Evolutionary conservation across 1,140 invertebrate genomes (phyloP), one percentile per base, ranked within the genome.

Genomic region (Ylistrum balloti): DNA sequence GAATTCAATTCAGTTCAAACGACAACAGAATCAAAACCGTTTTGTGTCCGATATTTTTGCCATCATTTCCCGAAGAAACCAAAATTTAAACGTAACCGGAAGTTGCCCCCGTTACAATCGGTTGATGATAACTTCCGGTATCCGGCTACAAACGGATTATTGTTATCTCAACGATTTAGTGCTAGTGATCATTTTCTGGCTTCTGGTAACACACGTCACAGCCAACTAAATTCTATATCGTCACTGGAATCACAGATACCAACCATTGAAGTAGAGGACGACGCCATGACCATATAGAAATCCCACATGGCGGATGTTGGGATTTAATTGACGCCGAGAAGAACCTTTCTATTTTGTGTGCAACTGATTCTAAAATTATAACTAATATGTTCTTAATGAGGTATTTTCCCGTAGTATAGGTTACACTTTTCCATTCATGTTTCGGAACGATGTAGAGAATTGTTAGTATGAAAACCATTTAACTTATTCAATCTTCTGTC

Each of bases 221-320:
- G 56, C 33, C 86, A 48, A 22, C 38, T 34, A 11, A 56, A 88
- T 15, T 91, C 89, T 48, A 33, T 86, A 9, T 33, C 56, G 28
- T 45, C 35, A 17, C 38, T 86, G 22, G 41, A 85, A 17, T 32
- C 89, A 9, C 45, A 86, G 35, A 88, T 48, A 28, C 33, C 45
- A 34, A 74, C 38, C 2, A 28, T 88, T 10, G 0, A 35, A 10
- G 15, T 45, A 20, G 91, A 91, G 0, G 91, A 91, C 33, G 91
- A 91, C n/a, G 91, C 91, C 13, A 88, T 91, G 56, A 91, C 91
- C 11, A 89, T 91, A 33, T 91, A 87, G n/a, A n/a, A 11, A 38
- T 45, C 17, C 41, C 10, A 45, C 20, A 17, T 45, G 17, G 10
- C 7, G 41, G 41, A 45, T 45, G 0, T 17, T 5, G 35, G 35